Base-by-base conservation (phyloP, 2,113 vertebrate genomes). In the Danionella cerebrum region DNA sequence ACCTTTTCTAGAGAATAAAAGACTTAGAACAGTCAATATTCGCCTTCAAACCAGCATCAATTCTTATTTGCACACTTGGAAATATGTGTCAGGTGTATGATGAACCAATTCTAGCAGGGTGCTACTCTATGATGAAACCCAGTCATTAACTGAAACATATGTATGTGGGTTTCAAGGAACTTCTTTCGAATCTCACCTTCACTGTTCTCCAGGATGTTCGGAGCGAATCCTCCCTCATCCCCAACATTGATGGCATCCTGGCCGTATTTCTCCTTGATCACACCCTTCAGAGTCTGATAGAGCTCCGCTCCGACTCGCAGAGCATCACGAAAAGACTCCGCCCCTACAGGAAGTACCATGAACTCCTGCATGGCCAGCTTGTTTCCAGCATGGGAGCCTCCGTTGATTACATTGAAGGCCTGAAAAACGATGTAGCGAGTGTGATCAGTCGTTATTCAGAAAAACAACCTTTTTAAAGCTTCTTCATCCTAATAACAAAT, bases 331-430 rank as follows among this genome's bases (percentile, higher is more conserved):
- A 97, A 96, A 54, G 92, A 97, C 74, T 97, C 94, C 0, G 95
- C 95, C 7, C 95, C 95, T 52, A 97, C 95, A 0, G 94, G 95
- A 51, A 97, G 89, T 63, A 96, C 93, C 95, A 97, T 95, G 76
- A 97, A 96, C 79, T 97, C 95, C 82, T 97, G 94, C 95, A 97
- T 95, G 52, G 93, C 95, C 79, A 96, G 85, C 71, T 96, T 96
- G 85, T 96, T 96, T 39, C 95, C 95, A 14, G 95, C 95, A 0
- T 97, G 95, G 65, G 94, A 96, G 38, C 95, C 95, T 51, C 95
- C 95, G 0, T 96, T 97, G 80, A 97, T 96, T 69, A 97, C 94
- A 0, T 96, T 97, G 81, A 97, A 97, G 65, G 94, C 95, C 95
- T 97, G 72, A 57, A 9, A 55, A 5, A 60, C 8, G 41, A 65